These are phyloP conservation scores for Mylabris sibirica DNA, from an alignment of 2,888 invertebrate genomes.

Conservation along the genomic window DNA sequence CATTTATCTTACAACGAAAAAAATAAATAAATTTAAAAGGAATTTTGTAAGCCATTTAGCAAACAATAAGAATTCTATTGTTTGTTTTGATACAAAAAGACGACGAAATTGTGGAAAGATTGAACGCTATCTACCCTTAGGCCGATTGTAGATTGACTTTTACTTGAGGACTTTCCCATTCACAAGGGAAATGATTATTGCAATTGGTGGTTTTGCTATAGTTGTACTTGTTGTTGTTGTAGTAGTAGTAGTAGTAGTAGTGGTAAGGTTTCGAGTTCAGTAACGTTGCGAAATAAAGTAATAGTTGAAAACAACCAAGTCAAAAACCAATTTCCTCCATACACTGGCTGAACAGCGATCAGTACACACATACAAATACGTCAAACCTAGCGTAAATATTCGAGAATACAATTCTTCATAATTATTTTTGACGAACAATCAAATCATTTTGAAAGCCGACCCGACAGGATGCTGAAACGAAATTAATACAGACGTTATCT, in stretches of 20 bases:
- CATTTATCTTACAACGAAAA: neutral
- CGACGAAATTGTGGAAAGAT: conserved; percentile 24
- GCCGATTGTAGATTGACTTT: conserved; percentile 37
- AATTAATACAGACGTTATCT: neutral
- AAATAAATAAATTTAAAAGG: conserved; percentile 19
- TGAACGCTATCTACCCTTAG: conserved; percentile 34
- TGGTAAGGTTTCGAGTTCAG: conserved; percentile 29
- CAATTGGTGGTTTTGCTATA: conserved; percentile 22
- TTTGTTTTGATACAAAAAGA: conserved; percentile 23
- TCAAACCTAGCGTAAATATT: no score
- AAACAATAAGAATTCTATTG: conserved; percentile 32
- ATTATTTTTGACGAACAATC: no score
- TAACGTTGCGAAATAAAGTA: conserved; percentile 35
- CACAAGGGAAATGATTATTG: conserved; percentile 37
- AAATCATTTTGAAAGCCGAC: no score
- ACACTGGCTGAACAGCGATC: neutral
- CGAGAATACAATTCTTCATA: no score
- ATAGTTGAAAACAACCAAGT: conserved; percentile 33
- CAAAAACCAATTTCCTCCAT: conserved; percentile 30
- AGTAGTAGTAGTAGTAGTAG: neutral
- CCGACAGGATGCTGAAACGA: neutral
- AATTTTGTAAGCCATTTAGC: conserved; percentile 29
- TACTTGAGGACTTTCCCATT: conserved; percentile 35
- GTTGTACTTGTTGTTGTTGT: no score
- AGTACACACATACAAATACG: neutral